phyloP scores from a whole-genome alignment of 2,888 invertebrate species.

The Pachymerium ferrugineum region DNA sequence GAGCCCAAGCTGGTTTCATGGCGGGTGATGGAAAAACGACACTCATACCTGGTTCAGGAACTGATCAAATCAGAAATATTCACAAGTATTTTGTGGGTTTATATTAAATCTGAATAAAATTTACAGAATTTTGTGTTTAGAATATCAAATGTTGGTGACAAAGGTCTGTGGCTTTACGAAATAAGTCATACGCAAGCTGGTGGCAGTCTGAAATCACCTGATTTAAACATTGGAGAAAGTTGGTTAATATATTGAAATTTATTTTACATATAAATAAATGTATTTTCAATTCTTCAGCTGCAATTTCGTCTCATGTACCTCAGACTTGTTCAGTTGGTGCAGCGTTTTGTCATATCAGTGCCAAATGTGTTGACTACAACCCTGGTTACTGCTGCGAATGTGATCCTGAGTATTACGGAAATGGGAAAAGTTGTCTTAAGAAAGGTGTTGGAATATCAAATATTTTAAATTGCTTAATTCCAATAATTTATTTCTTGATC shows the following conservation, averaged over 20 bases:
- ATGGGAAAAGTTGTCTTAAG: constrained; percentile 60
- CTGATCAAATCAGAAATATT: constrained; percentile 75
- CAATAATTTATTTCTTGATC: constrained; percentile 39
- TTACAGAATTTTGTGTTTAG: constrained; percentile 51
- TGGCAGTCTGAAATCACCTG: constrained; percentile 63
- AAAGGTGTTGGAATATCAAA: not conserved
- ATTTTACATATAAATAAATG: not conserved
- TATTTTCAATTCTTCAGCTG: not conserved
- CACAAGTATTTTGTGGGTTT: constrained; percentile 58
- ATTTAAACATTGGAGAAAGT: constrained; percentile 46
- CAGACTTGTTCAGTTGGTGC: constrained; percentile 50
- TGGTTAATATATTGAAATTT: constrained; percentile 6
- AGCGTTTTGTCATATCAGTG: constrained; percentile 71
- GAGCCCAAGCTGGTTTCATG: constrained; percentile 88
- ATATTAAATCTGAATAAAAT: not conserved
- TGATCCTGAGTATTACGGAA: constrained; percentile 73
- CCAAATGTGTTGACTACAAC: constrained; percentile 72
- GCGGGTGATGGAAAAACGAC: constrained; percentile 72
- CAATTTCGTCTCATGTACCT: not conserved
- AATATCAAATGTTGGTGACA: constrained; percentile 75
- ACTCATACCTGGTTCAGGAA: constrained; percentile 79
- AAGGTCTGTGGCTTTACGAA: constrained; percentile 81
- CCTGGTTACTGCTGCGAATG: constrained; percentile 88
- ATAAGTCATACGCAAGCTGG: constrained; percentile 64
- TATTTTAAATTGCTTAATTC: not conserved